Base-by-base conservation (phyloP, 1,140 invertebrate genomes). In the Drosophila nigromelanica region DNA sequence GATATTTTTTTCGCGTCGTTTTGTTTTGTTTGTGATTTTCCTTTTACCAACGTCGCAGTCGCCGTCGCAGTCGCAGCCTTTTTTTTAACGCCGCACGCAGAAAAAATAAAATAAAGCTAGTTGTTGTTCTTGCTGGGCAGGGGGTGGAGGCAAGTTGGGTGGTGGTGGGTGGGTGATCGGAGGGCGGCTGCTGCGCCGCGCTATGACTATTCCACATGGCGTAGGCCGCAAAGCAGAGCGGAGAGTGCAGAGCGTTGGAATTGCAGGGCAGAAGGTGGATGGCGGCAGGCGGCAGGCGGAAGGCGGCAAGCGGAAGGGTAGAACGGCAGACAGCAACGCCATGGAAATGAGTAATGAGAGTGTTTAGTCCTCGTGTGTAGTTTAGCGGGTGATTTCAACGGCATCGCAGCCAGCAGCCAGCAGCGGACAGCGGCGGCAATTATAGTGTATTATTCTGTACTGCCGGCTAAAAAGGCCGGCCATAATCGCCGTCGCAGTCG, bases 21-120 rank as follows among this genome's bases (percentile, higher is more conserved):
- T 86, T 87, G 78, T 87, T 87, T 87, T 89, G 75, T 76, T 89
- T 77, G 67, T 76, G 33, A 35, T 35, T 35, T 35, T 89, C 61
- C 68, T 68, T 42, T 48, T 73, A 64, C 74, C 45, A 50, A 40
- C 64, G 72, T 55, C 39, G 62, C 8, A 24, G 67, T 24, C 51
- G 54, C 18, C 37, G 56, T 60, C 73, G 78, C 71, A 45, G 73
- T 76, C 82, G 83, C 83, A 87, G 81, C 78, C 83, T 78, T 89
- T 81, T 81, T 86, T 87, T 85, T 71, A 62, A 75, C 47, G 64
- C 52, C 71, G 59, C 58, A 85, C 81, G 81, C 81, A 80, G 58
- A 75, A 35, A 77, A 72, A 52, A 55, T 45, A 66, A 72, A 72
- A 72, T 67, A 58, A 67, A 58, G 37, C 47, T 63, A 64, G 78